These are phyloP conservation scores for Dinothrombium tinctorium DNA, from an alignment of 1,140 invertebrate species.

Conservation along the genomic window DNA sequence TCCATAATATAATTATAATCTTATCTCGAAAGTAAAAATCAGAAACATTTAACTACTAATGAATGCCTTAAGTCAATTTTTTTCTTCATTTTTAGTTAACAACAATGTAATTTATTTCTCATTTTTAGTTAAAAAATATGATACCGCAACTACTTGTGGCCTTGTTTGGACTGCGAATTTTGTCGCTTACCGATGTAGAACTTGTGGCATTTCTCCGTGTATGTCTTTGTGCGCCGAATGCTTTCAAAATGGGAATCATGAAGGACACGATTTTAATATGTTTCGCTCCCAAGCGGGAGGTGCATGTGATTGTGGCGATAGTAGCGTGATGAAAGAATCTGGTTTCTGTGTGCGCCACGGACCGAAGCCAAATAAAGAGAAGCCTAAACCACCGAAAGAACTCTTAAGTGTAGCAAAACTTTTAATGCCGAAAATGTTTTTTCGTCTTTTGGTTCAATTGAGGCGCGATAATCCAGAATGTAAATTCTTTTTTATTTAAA, in stretches of 20 bases:
- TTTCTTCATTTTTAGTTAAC: too few relatives aligned
- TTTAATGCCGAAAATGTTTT: constrained; percentile 73
- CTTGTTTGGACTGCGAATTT: constrained; percentile 95
- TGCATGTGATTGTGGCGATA: constrained; percentile 76
- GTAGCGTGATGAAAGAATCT: constrained; percentile 82
- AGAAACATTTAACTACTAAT: too few relatives aligned
- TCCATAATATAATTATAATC: too few relatives aligned
- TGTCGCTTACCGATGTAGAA: constrained; percentile 87
- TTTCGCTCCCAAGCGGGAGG: constrained; percentile 59
- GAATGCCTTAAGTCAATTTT: too few relatives aligned
- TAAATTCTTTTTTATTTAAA: constrained; percentile 4
- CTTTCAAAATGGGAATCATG: constrained; percentile 87
- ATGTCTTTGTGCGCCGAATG: constrained; percentile 96
- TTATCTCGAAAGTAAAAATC: too few relatives aligned
- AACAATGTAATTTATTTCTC: too few relatives aligned
- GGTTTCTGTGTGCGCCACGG: constrained; percentile 82
- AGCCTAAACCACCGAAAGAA: constrained; percentile 46
- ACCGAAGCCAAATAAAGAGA: constrained; percentile 23
- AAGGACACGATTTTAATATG: constrained; percentile 96
- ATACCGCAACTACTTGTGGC: constrained; percentile 88
- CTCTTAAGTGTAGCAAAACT: constrained; percentile 70
- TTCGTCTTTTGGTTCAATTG: constrained; percentile 67
- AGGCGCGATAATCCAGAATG: constrained; percentile 41
- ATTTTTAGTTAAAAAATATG: constrained; percentile 55
- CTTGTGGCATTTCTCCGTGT: constrained; percentile 89